Evolutionary conservation across 2,888 invertebrate genomes (phyloP), one percentile per base, ranked within the genome.

Genomic region (Tromatobia lineatoria): DNA sequence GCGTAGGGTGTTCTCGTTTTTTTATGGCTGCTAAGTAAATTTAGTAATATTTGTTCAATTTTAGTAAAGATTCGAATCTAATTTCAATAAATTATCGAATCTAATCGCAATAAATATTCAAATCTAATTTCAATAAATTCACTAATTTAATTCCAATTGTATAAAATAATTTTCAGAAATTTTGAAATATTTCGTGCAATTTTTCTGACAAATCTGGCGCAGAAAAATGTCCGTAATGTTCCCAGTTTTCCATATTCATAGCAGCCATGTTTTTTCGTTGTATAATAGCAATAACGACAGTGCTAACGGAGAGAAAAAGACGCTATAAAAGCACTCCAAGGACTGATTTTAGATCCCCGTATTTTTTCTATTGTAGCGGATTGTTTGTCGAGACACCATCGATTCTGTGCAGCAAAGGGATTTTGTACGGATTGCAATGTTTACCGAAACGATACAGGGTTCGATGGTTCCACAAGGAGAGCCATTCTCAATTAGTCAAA

Each of bases 311-410:
- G 64, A 61, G 23, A 13, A 80, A 4, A 7, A 75, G 66, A 64
- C 15, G 45, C 23, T 18, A 6, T 20, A 29, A 38, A 38, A 38
- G 67, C 80, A 69, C 67, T 71, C 42, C 77, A 61, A 29, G 59
- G 80, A 83, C 80, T 83, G 83, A 83, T 77, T 83, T 77, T 80
- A 80, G 77, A 80, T 77, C 52, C 59, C 59, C 64, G 52, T 83
- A 83, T 83, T 83, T 83, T 77, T 83, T 29, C 29, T 80, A 34
- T 73, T 18, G 38, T 50, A 69, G 77, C 20, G 13, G 34, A 64
- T 10, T 64, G 20, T 67, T 47, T 59, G 59, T 78, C 78, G 61
- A 61, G 47, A 78, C 59, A 38, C n/a, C 18, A 57, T 67, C 79
- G 74, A 69, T 67, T 25, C 42, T 83, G 66, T 76, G 76, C 59